Percentiles rank a stretch among this genome's conserved stretches.
These are phyloP conservation scores for Coturnix japonica DNA, from an alignment of 2,113 vertebrate species.

Conservation along the genomic window DNA sequence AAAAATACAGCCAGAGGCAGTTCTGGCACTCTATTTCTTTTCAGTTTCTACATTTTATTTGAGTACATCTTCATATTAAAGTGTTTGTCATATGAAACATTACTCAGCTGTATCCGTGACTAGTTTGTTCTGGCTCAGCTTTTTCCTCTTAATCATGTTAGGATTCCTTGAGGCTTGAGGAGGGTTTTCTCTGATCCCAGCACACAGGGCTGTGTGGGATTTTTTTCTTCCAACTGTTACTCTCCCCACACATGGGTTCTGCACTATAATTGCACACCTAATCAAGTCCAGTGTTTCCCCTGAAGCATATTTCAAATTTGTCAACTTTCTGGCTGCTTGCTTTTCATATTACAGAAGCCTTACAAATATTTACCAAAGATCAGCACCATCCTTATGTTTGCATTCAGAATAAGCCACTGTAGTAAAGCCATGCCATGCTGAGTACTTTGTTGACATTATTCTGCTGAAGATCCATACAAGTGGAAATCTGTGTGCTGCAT, in stretches of 20 bases:
- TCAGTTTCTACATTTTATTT: not conserved
- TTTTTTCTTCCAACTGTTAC: not conserved
- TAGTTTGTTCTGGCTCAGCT: not conserved
- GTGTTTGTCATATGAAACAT: slow-evolving; percentile 10
- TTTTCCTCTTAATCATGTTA: not conserved
- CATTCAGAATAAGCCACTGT: not conserved
- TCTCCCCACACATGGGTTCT: fast-evolving
- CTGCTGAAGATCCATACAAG: not conserved
- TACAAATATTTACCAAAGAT: not conserved
- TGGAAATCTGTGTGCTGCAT: slow-evolving; percentile 4
- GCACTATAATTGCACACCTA: not conserved
- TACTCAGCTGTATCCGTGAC: not conserved
- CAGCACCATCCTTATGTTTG: not conserved
- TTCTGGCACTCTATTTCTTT: not conserved
- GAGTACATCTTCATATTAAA: not conserved
- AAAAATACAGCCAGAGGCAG: slow-evolving; percentile 26
- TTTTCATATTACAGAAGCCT: not conserved
- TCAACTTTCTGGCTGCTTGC: not conserved
- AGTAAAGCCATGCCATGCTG: not conserved
- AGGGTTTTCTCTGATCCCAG: not conserved
- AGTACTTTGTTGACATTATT: not conserved
- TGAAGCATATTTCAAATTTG: not conserved
- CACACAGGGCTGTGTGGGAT: not conserved
- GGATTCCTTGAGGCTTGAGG: not conserved
- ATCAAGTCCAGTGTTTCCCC: not conserved